Evolutionary conservation across 2,888 invertebrate genomes (phyloP), one percentile per base, ranked within the genome.

Genomic region (Caenorhabditis sp.): DNA sequence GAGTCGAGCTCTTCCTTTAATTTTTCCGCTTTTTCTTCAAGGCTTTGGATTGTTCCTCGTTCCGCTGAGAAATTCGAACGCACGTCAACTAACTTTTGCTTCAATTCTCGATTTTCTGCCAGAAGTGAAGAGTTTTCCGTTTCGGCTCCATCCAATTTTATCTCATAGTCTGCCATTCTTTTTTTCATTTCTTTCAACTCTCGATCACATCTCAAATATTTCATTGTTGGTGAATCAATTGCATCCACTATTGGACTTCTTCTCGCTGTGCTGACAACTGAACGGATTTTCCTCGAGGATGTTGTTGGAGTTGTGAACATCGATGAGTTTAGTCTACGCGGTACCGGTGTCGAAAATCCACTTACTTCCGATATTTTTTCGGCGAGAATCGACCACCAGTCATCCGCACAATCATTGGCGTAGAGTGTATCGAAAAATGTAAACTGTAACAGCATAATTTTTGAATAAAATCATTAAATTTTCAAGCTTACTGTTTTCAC

Each of bases 161-260:
- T 53, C 21, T 70, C 52, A 21, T 43, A 4, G 2, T 59, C 66
- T n/a, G 21, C 49, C 1, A 70, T 7, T 26, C 36, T 43, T n/a
- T 26, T 63, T n/a, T 66, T 66, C 17, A 63, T 38, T 12, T 62
- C 57, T 23, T 67, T 70, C 50, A 70, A 53, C 5, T 70, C 66
- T 21, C 66, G 23, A 21, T 70, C 70, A 49, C 56, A 54, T 56
- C 70, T 26, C 66, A 70, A 26, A 23, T 56, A 70, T 26, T 60
- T 66, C 70, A 70, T 70, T 0, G 70, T 70, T 26, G 70, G 70
- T 5, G 70, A 70, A 54, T 70, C 70, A n/a, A 70, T 63, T n/a
- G 66, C 66, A 12, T 70, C 70, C 26, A 63, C 70, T 63, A 70
- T 70, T 5, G 70, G 70, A 52, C 70, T 70, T 56, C 70, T 59